Percentiles rank a stretch among this genome's conserved stretches.
Conservation (phyloP, 2,797 vertebrate species). For the Nannoperca obscura region DNA sequence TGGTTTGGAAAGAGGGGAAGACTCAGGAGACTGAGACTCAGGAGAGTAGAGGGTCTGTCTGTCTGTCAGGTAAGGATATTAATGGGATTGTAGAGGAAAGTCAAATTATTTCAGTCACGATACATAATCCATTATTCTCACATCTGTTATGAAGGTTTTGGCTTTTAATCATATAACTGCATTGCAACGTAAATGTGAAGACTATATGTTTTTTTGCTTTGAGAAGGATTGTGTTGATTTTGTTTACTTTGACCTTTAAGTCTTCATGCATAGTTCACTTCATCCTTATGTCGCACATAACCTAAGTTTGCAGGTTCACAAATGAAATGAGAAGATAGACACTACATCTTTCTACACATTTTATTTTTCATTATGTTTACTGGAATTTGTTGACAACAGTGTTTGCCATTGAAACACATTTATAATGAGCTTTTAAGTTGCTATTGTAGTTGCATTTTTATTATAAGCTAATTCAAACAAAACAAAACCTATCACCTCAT, state of each 20-base stretch:
- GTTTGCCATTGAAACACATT: not conserved
- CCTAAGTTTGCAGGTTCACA: not conserved
- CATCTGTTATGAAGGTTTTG: constrained; percentile 7
- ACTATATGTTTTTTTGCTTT: not conserved
- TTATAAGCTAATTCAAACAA: not conserved
- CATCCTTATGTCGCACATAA: not conserved
- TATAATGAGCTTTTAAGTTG: not conserved
- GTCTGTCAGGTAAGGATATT: constrained; percentile 7
- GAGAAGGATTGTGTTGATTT: not conserved
- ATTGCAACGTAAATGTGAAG: not conserved
- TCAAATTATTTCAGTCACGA: not conserved
- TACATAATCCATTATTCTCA: constrained; percentile 12
- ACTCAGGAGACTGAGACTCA: constrained; percentile 12
- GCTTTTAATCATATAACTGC: not conserved
- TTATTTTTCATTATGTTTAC: not conserved
- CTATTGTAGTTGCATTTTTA: not conserved
- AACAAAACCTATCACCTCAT: not conserved
- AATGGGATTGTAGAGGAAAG: constrained; percentile 13
- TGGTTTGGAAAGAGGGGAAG: constrained; percentile 3
- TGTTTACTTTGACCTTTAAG: not conserved
- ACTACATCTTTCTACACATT: not conserved
- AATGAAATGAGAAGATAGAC: too few species aligned
- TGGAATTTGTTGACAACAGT: not conserved
- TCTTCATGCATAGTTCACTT: not conserved
- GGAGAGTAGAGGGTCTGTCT: not conserved